Percentiles rank a stretch among this genome's conserved stretches.
Conservation (phyloP, 2,888 invertebrate genomes). For the Drosophila aldrichi region DNA sequence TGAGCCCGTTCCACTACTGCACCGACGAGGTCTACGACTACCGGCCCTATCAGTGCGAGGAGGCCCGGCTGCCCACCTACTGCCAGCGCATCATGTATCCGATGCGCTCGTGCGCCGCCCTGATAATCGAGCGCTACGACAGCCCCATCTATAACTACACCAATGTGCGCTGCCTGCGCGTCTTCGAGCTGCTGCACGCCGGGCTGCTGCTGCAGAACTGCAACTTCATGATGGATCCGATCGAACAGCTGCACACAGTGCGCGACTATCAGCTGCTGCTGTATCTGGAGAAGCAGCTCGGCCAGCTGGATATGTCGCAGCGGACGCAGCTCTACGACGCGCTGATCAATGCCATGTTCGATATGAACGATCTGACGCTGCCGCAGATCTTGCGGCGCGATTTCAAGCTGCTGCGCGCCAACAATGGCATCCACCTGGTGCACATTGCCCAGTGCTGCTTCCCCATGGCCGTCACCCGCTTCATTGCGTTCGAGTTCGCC, state of each 20-base stretch:
- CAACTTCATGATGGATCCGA: slow-evolving; percentile 16
- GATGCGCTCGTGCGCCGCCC: slow-evolving; percentile 49
- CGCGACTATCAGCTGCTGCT: slow-evolving; percentile 42
- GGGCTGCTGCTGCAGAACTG: slow-evolving; percentile 41
- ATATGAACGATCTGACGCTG: slow-evolving; percentile 36
- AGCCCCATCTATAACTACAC: slow-evolving; percentile 17
- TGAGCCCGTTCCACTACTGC: slow-evolving; percentile 49
- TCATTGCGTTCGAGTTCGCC: slow-evolving; percentile 52
- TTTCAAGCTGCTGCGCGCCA: slow-evolving; percentile 49
- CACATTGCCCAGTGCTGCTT: slow-evolving; percentile 45
- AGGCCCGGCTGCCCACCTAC: slow-evolving; percentile 38
- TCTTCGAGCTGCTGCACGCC: slow-evolving; percentile 56
- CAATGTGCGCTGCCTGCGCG: slow-evolving; percentile 7
- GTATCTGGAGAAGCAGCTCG: slow-evolving; percentile 32
- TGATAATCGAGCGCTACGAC: slow-evolving; percentile 36
- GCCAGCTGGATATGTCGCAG: background rate
- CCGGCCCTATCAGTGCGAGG: slow-evolving; percentile 34
- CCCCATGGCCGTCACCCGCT: slow-evolving; percentile 50
- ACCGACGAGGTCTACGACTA: slow-evolving; percentile 55
- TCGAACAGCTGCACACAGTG: background rate
- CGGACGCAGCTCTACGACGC: slow-evolving; percentile 28
- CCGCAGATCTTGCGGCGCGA: slow-evolving; percentile 53
- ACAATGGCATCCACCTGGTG: slow-evolving; percentile 24
- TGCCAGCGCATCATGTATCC: slow-evolving; percentile 44
- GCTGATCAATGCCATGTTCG: slow-evolving; percentile 35